A percentile compares a stretch with the other conserved stretches of the same genome.
phyloP scores from a whole-genome alignment of 2,113 vertebrate genomes.

The Prolemur simus region DNA sequence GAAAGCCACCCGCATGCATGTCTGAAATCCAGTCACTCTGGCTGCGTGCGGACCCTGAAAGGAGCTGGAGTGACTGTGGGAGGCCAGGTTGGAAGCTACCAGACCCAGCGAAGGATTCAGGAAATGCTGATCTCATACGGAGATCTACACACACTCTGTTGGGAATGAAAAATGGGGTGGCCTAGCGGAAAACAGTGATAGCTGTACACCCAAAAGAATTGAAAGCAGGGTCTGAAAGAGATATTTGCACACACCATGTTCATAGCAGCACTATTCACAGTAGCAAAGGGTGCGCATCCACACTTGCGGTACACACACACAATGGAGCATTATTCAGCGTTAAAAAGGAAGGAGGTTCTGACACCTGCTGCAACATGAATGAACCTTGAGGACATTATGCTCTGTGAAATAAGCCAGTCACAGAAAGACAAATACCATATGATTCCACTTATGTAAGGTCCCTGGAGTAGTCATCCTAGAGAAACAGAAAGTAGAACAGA shows the following conservation, averaged over 20 bases:
- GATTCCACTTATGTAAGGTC: background rate
- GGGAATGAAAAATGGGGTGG: background rate
- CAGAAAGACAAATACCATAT: background rate
- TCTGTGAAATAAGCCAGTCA: background rate
- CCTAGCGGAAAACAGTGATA: rapidly evolving
- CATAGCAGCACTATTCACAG: background rate
- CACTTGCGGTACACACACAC: background rate
- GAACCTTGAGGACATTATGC: background rate
- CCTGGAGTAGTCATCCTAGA: background rate
- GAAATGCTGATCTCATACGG: background rate
- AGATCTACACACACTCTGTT: background rate
- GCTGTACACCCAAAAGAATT: background rate
- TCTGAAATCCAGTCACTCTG: background rate
- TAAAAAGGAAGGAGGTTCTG: background rate
- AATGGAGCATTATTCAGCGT: background rate
- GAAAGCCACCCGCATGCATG: background rate
- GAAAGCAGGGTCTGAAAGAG: background rate
- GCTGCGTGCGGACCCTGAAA: background rate
- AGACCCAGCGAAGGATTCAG: background rate
- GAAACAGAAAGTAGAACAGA: background rate
- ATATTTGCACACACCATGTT: background rate
- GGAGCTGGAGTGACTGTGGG: background rate
- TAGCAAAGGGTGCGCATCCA: too few relatives aligned
- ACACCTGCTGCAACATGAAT: rapidly evolving
- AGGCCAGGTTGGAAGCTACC: background rate